Percentiles rank a stretch among this genome's conserved stretches.
Evolutionary conservation across 2,113 vertebrate species (phyloP).

Genomic region (Rhinichthys klamathensis): DNA sequence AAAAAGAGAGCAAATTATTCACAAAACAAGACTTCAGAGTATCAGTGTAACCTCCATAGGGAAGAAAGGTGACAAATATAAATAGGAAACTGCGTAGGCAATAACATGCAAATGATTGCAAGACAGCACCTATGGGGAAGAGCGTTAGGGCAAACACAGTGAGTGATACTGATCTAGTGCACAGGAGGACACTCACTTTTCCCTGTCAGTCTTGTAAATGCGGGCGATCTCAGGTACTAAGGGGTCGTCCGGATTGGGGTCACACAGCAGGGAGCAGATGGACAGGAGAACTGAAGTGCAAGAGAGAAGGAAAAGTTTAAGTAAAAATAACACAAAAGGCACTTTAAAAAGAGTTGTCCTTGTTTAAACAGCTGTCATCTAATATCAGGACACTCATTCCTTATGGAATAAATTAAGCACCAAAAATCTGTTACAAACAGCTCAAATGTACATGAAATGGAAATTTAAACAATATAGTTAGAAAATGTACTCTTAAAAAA

Average conservation of each 20-base stretch:
- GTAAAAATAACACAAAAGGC: neutral
- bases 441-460: neutral
- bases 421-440: neutral
- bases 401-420: neutral
- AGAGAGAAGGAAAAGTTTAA: slow-evolving; percentile 48
- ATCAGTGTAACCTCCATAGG: neutral
- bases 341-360: neutral
- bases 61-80: neutral
- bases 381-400: neutral
- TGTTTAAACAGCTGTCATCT: neutral
- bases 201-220: slow-evolving; percentile 99
- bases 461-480: neutral
- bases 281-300: slow-evolving; percentile 92
- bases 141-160: neutral
- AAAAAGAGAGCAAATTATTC: neutral
- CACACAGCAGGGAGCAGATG: slow-evolving; percentile 99
- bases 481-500: no score
- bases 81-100: neutral
- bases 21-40: neutral
- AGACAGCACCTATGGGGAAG: neutral
- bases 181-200: slow-evolving; percentile 87
- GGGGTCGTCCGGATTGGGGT: slow-evolving; percentile 99
- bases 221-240: slow-evolving; percentile 99
- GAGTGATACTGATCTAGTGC: neutral
- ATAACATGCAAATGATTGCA: slow-evolving; percentile 4